Base-by-base conservation (phyloP, 2,888 invertebrate genomes). In the Synanthedon tipuliformis region DNA sequence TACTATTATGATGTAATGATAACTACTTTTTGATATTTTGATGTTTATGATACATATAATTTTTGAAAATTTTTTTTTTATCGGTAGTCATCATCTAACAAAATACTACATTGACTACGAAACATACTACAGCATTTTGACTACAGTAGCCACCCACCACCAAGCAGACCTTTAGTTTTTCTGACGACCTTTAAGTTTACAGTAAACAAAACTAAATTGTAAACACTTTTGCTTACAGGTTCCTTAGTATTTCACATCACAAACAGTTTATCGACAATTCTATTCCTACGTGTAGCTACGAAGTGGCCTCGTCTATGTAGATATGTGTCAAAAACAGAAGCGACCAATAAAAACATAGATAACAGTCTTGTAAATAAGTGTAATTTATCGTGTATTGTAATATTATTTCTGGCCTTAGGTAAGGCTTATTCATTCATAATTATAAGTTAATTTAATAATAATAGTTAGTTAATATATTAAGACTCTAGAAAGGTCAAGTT, bases 301-400 rank as follows among this genome's bases (percentile, higher is more conserved):
- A 68, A 70, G 57, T 81, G 81, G 82, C 78, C 79, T 0, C 63
- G 61, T 11, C 59, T 81, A 2, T 66, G 71, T 45, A 60, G 60
- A 41, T 62, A 66, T 2, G 78, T 81, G 13, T 61, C 73, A 0
- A 66, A 57, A 16, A 67, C 68, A 0, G 80, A 82, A 54, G 63
- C 68, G 0, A 57, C 61, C 0, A 71, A 80, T 49, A 78, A 77
- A 0, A 70, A 69, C 34, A 61, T 59, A 5, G 78, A 80, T 51
- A 50, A 34, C 10, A 34, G 8, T 34, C 34, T 34, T 34, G 34
- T 34, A 10, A 34, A 10, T 8, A 34, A 34, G 3, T 34, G 34
- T 34, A 45, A 0, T 59, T 57, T 1, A 55, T 82, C 12, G 57
- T 59, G 75, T 52, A 41, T 71, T 10, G 45, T 66, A 0, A 56